phyloP scores from a whole-genome alignment of 1,140 invertebrate genomes.

The Sminthurinus signatus region DNA sequence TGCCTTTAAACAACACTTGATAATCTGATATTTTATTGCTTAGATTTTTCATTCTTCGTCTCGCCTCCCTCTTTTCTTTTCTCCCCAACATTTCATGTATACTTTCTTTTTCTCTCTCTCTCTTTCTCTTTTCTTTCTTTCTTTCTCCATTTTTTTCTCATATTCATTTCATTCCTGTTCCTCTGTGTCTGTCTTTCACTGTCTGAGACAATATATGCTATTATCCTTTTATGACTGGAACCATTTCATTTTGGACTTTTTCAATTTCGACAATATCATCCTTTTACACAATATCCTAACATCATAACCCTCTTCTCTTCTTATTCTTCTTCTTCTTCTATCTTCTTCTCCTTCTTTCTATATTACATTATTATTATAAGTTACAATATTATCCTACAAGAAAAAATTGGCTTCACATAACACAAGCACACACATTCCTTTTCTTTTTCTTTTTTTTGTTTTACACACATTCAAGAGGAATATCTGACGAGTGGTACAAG shows the following conservation, averaged over 20 bases:
- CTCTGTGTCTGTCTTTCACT: neutral
- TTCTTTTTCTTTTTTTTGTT: no score
- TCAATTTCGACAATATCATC: slow-evolving; percentile 35
- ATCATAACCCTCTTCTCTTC: neutral
- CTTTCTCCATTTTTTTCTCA: slow-evolving; percentile 20
- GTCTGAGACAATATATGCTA: slow-evolving; percentile 14
- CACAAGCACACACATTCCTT: no score
- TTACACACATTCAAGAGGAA: no score
- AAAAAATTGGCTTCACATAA: no score
- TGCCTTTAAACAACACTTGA: slow-evolving; percentile 37
- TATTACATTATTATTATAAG: no score
- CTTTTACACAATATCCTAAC: slow-evolving; percentile 2
- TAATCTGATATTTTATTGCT: slow-evolving; percentile 39
- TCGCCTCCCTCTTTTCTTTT: slow-evolving; percentile 11
- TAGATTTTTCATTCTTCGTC: slow-evolving; percentile 38
- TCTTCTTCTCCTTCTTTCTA: no score
- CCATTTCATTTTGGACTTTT: slow-evolving; percentile 35
- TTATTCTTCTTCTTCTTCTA: neutral
- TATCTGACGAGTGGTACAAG: no score
- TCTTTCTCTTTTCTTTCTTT: slow-evolving; percentile 1
- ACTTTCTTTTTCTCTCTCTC: no score
- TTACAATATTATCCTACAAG: no score
- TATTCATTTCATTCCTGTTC: neutral
- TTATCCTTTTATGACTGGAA: slow-evolving; percentile 32
- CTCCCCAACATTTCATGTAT: neutral